Evolutionary conservation across 2,888 invertebrate genomes (phyloP), one percentile per base, ranked within the genome.

Genomic region (Torymus texanus): DNA sequence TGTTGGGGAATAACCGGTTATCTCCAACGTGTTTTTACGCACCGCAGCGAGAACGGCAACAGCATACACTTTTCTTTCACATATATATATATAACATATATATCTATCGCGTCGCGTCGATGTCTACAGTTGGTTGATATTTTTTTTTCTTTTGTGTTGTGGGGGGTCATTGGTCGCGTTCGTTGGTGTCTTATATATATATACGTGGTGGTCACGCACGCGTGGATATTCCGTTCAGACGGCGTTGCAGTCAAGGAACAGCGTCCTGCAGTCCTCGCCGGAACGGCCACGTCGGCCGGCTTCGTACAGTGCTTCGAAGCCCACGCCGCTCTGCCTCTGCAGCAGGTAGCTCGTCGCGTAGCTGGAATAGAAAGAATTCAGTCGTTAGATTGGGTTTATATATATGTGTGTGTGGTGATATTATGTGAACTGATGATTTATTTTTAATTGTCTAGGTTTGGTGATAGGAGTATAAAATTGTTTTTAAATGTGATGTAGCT

Each of bases 241-340:
- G 92, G 97, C 96, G 91, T 97, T 97, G 91, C 97, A 97, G 90
- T 96, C 94, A 86, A 95, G 92, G 91, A 95, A 97, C 84, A 95
- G 92, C 87, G 95, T 94, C 88, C 94, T 94, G 88, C 97, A 97
- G 89, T 97, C 95, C 85, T 96, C 94, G 67, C 96, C 97, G 58
- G 94, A 94, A 88, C 97, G 94, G 79, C 97, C 97, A 83, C 95
- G 93, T 88, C 97, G 93, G 24, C 96, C 96, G 5, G 97, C 97
- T 86, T 97, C 96, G 88, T 95, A 96, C 86, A 95, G 93, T 67
- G 94, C 92, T 83, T 96, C 95, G 91, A 97, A 96, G 72, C 93
- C 93, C 76, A 94, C 93, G 74, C 93, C 93, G 82, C 91, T 91
- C 79, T 94, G 94, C 90, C 95, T 94, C 89, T 97, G 96, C 82